Evolutionary conservation across 2,113 vertebrate genomes (phyloP).

Genomic region (Indicator indicator): DNA sequence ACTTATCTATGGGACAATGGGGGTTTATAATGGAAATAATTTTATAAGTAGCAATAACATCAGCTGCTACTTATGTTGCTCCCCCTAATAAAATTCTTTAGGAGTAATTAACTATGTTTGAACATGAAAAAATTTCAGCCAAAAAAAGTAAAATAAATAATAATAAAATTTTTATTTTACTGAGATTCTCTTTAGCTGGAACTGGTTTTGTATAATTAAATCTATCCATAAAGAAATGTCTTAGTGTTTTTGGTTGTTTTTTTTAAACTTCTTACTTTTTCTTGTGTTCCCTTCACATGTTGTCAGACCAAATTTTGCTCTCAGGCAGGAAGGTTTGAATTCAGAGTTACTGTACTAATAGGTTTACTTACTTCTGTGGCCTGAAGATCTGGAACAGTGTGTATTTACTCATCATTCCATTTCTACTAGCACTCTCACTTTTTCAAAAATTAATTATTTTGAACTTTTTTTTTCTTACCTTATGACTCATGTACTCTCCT

Average conservation of each 20-base stretch:
- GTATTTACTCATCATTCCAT: neutral
- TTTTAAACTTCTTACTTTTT: conserved; percentile 14
- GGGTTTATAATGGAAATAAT: neutral
- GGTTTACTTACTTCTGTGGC: neutral
- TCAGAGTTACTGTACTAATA: neutral
- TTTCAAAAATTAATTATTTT: neutral
- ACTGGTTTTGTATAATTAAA: conserved; percentile 17
- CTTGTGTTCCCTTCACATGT: neutral
- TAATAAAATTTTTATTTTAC: neutral
- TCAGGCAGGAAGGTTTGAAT: neutral
- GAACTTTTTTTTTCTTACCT: neutral
- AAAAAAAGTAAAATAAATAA: neutral
- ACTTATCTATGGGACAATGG: neutral
- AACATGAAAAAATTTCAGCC: neutral
- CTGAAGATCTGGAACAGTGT: neutral
- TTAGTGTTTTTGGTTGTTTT: conserved; percentile 4
- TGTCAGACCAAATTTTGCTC: neutral
- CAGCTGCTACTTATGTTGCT: neutral
- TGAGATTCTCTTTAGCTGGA: neutral
- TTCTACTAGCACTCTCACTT: neutral
- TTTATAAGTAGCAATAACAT: conserved; percentile 11
- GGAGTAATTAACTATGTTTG: neutral
- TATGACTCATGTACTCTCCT: neutral
- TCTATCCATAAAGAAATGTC: conserved; percentile 5
- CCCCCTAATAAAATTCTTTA: conserved; percentile 2